phyloP scores from a whole-genome alignment of 2,797 vertebrate species.

The Onychomys torridus region DNA sequence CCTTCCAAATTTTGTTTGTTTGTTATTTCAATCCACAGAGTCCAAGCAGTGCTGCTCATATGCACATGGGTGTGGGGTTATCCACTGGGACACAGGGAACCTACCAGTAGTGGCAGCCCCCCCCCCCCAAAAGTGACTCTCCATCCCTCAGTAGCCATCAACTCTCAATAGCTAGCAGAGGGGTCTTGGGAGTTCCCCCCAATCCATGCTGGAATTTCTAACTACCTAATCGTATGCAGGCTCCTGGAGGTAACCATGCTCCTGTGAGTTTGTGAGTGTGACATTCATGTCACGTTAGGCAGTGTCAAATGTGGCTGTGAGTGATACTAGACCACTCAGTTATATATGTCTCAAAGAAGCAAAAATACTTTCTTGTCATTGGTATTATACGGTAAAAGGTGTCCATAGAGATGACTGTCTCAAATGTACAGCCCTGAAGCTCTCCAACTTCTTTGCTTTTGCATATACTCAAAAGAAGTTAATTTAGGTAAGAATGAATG shows the following conservation, averaged over 20 bases:
- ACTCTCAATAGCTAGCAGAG: too few relatives aligned
- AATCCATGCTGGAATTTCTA: not conserved
- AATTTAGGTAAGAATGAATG: not conserved
- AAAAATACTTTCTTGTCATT: not conserved
- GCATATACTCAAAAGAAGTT: not conserved
- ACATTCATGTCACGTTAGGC: not conserved
- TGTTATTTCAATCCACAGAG: not conserved
- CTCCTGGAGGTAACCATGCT: not conserved
- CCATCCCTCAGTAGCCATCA: not conserved
- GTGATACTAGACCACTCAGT: not conserved
- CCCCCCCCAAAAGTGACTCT: too few relatives aligned
- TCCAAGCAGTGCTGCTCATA: not conserved
- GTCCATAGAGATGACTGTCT: not conserved
- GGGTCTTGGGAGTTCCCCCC: not conserved
- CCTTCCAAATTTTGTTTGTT: not conserved
- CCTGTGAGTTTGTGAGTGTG: not conserved
- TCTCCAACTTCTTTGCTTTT: not conserved
- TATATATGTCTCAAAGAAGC: not conserved
- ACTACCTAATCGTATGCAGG: not conserved
- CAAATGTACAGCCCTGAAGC: not conserved
- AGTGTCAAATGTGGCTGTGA: not conserved
- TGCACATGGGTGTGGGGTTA: not conserved
- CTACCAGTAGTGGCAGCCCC: not conserved
- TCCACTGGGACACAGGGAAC: not conserved
- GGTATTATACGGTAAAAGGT: not conserved